Conservation (phyloP, 2,888 invertebrate genomes). For the Helleia helle region DNA sequence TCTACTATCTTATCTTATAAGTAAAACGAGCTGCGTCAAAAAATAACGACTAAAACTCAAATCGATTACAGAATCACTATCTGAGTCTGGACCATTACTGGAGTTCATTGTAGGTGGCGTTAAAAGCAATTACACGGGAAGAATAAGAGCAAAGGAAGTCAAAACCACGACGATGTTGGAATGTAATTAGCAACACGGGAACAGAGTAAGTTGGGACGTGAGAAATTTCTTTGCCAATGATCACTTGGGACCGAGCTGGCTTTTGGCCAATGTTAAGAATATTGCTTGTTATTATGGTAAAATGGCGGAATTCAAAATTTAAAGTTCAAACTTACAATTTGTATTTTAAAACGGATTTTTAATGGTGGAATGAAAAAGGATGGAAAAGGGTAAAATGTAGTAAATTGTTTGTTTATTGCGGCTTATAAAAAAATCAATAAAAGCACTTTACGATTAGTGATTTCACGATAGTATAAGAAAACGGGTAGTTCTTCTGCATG, state of each 20-base stretch:
- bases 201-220: conserved; percentile 16
- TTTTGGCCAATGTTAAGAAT: conserved; percentile 15
- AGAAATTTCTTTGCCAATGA: conserved; percentile 18
- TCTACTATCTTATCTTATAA: too few relatives aligned
- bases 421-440: too few relatives aligned
- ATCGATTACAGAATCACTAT: neutral
- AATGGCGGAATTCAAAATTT: too few relatives aligned
- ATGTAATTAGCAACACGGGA: conserved; percentile 29
- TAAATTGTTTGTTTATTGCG: too few relatives aligned
- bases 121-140: conserved; percentile 2
- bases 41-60: neutral
- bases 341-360: too few relatives aligned
- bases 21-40: too few relatives aligned
- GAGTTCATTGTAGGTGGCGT: neutral
- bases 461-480: too few relatives aligned
- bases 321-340: too few relatives aligned
- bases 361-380: too few relatives aligned
- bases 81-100: neutral
- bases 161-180: conserved; percentile 14
- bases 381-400: too few relatives aligned
- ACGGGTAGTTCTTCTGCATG: too few relatives aligned
- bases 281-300: neutral
- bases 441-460: too few relatives aligned
- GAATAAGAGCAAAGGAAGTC: conserved; percentile 4
- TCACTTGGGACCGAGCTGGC: conserved; percentile 17